Percentiles rank a stretch among this genome's conserved stretches.
Conservation (phyloP, 2,888 invertebrate genomes). For the Amitus sp. region DNA sequence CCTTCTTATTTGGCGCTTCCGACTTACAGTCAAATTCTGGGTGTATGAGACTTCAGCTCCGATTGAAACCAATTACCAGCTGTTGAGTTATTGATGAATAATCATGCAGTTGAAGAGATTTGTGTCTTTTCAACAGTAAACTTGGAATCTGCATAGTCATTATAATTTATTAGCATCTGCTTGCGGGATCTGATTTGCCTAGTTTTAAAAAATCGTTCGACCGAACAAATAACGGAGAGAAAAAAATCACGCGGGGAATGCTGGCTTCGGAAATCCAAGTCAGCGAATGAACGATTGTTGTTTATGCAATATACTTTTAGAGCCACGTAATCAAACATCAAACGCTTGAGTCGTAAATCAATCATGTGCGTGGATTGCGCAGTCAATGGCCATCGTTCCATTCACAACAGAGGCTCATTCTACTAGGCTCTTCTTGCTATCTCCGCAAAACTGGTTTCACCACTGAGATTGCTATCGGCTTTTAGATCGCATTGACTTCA, state of each 20-base stretch:
- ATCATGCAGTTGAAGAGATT: neutral
- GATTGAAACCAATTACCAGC: conserved; percentile 28
- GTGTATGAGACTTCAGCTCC: conserved; percentile 27
- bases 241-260: too few species aligned
- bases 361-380: conserved; percentile 7
- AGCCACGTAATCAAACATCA: conserved; percentile 14
- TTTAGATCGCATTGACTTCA: conserved; percentile 39
- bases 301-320: neutral
- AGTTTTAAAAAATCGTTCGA: too few species aligned
- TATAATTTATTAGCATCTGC: too few species aligned
- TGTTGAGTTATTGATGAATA: conserved; percentile 34
- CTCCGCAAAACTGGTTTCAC: conserved; percentile 40
- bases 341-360: conserved; percentile 24
- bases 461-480: conserved; percentile 39
- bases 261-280: too few species aligned
- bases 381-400: conserved; percentile 34
- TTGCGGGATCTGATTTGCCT: too few species aligned
- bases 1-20: too few species aligned
- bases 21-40: too few species aligned
- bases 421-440: conserved; percentile 29
- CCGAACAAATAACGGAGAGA: too few species aligned
- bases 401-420: conserved; percentile 36
- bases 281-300: neutral
- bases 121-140: too few species aligned
- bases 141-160: too few species aligned